Base-by-base conservation (phyloP, 2,888 invertebrate species). In the Orthonevra nobilis region DNA sequence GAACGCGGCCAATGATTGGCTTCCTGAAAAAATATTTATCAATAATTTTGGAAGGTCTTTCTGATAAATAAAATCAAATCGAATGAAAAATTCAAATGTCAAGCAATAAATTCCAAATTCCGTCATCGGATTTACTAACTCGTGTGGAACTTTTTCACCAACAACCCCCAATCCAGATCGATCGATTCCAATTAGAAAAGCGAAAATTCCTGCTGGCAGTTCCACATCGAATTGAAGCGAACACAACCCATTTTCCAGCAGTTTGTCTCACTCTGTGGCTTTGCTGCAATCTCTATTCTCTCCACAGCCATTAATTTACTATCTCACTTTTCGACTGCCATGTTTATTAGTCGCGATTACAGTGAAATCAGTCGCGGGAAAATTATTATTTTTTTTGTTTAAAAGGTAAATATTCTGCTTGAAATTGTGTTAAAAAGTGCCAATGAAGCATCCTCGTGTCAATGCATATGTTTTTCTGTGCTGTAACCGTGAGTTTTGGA, bases 331-430 rank as follows among this genome's bases (percentile, higher is more conserved):
- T 83, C 79, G 84, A 82, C 83, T 83, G 83, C 83, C 83, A 84
- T 84, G 84, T 83, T 83, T 72, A 81, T 83, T 81, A 83, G 81
- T 83, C 83, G 84, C 82, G 83, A 83, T 83, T 83, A 77, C 72
- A 82, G 83, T 82, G 81, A 83, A 83, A 81, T 83, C 72, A 77
- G 58, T 84, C 83, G 84, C 83, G 83, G 81, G 75, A 73, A 83
- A 84, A 81, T 81, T 82, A 70, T 74, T 82, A 81, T 82, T 82
- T 83, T 83, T 83, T 83, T 82, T 68, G 81, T 84, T 83, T 82
- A 82, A 81, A 84, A 84, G 84, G 84, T 84, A 84, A 84, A 81
- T 84, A 83, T 82, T 60, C 36, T 63, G 34, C 38, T n/a, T 19
- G 66, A 52, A 32, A 73, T 7, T 52, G 32, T 60, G 60, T 42